Percentiles rank a stretch among this genome's conserved stretches.
Evolutionary conservation across 2,113 vertebrate genomes (phyloP).

Genomic region (Atherinomorus stipes): DNA sequence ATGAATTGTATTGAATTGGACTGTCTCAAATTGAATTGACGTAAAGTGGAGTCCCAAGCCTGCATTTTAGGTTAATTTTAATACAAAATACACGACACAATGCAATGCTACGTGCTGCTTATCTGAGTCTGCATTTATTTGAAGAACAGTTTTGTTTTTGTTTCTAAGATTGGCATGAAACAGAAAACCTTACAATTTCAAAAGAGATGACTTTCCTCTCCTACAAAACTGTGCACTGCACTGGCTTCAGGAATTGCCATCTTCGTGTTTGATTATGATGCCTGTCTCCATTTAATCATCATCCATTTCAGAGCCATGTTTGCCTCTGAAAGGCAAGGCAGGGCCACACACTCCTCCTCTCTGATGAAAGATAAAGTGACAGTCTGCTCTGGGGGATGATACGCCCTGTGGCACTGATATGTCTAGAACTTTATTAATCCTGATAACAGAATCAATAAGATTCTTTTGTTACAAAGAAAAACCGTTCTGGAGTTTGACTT

Average conservation of each 20-base stretch:
- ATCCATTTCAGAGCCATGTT: slow-evolving; percentile 14
- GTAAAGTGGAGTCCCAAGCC: no score
- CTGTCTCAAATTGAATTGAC: no score
- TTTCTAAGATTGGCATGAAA: no score
- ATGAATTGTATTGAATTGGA: no score
- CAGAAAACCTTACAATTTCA: no score
- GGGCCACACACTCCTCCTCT: slow-evolving; percentile 6
- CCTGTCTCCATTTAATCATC: slow-evolving; percentile 2
- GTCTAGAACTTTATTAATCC: slow-evolving; percentile 65
- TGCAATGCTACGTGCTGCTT: no score
- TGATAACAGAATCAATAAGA: slow-evolving; percentile 71
- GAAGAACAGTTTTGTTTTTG: no score
- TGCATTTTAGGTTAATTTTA: no score
- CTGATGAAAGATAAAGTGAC: slow-evolving; percentile 38
- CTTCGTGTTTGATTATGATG: slow-evolving; percentile 1
- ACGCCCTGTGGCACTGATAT: slow-evolving; percentile 1
- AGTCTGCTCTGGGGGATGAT: slow-evolving; percentile 19
- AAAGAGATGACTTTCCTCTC: no score
- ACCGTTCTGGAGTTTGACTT: slow-evolving; percentile 15
- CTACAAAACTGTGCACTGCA: not conserved
- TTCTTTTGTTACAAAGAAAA: slow-evolving; percentile 20
- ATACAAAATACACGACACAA: no score
- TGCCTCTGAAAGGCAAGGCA: not conserved
- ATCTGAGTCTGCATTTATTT: no score
- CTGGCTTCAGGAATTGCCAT: not conserved